Conservation (phyloP, 2,113 vertebrate genomes). For the Paradisaea rubra region DNA sequence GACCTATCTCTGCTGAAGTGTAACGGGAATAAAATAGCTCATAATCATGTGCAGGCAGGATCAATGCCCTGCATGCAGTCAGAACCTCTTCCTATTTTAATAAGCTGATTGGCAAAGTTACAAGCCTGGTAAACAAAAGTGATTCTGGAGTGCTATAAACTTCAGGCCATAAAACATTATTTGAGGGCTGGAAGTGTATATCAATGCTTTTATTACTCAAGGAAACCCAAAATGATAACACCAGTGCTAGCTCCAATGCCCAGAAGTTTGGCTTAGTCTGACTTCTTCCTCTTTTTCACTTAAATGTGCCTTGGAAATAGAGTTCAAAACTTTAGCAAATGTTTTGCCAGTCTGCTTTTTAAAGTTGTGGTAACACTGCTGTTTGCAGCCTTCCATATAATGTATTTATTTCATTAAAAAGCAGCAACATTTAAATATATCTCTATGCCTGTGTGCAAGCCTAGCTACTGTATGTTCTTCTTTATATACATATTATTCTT, state of each 20-base stretch:
- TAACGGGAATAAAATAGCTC: constrained; percentile 66
- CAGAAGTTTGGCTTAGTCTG: neutral
- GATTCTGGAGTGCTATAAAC: constrained; percentile 35
- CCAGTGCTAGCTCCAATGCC: neutral
- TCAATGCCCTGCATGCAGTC: constrained; percentile 57
- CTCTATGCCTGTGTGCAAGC: neutral
- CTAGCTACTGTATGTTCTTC: neutral
- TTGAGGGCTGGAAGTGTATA: constrained; percentile 25
- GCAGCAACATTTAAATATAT: neutral
- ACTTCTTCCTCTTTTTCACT: neutral
- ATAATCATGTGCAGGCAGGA: constrained; percentile 56
- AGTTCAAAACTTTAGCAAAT: neutral
- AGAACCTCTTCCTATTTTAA: constrained; percentile 63
- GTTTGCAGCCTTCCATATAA: neutral
- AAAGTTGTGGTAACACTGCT: neutral
- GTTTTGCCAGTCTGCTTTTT: neutral
- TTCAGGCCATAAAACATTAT: constrained; percentile 45
- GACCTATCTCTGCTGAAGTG: constrained; percentile 57
- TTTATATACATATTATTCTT: neutral
- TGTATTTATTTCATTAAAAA: constrained; percentile 7
- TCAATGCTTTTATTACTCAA: constrained; percentile 31
- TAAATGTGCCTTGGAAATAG: neutral
- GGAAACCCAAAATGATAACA: constrained; percentile 16
- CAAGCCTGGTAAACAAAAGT: constrained; percentile 55
- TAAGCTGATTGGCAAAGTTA: constrained; percentile 68